Evolutionary conservation across 2,113 vertebrate genomes (phyloP).

Genomic region (Otolemur garnettii): DNA sequence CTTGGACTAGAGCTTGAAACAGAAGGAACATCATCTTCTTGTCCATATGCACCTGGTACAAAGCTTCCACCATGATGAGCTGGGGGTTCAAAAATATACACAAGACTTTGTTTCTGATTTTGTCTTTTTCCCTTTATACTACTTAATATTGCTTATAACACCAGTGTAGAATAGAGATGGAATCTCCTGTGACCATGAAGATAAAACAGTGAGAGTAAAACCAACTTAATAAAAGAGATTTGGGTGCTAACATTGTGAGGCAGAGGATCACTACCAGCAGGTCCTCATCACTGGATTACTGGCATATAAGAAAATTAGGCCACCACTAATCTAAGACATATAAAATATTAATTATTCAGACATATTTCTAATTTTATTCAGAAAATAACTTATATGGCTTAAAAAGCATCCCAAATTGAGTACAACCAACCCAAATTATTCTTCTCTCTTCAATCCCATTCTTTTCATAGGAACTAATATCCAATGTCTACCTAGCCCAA

Average conservation of each 20-base stretch:
- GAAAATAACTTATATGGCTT: background rate
- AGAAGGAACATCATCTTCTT: background rate
- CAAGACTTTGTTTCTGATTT: background rate
- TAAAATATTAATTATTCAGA: background rate
- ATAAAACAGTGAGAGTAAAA: background rate
- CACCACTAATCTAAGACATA: conserved; percentile 4
- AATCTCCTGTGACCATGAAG: background rate
- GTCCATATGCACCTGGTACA: background rate
- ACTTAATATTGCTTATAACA: background rate
- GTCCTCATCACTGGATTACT: background rate
- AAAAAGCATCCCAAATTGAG: background rate
- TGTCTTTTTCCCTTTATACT: background rate
- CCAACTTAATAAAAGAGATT: background rate
- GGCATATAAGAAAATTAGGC: background rate
- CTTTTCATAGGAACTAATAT: background rate
- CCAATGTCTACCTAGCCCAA: background rate
- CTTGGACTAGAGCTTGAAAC: background rate
- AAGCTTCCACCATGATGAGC: background rate
- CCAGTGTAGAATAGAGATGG: background rate
- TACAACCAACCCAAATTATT: background rate
- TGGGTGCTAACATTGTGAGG: background rate
- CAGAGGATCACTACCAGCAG: background rate
- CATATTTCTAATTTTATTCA: background rate
- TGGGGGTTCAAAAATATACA: background rate
- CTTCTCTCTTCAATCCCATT: background rate